Percentiles rank a stretch among this genome's conserved stretches.
Conservation (phyloP, 2,113 vertebrate genomes). For the Regulus satrapa region DNA sequence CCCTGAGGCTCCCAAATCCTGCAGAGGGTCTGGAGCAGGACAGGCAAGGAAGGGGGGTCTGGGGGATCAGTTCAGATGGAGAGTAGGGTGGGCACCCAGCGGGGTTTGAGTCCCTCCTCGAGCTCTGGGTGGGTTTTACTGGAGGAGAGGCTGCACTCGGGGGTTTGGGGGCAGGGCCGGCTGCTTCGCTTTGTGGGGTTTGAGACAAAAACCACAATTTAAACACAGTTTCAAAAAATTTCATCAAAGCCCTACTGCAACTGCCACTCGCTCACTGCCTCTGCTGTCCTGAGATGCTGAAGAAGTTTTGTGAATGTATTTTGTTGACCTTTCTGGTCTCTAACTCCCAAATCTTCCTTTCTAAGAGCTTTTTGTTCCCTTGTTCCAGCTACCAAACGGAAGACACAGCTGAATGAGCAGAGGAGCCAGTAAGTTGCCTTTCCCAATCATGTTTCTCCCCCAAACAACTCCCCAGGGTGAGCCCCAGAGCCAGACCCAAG, state of each 20-base stretch:
- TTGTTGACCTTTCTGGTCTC: neutral
- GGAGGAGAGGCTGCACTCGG: neutral
- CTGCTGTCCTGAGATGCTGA: accelerated
- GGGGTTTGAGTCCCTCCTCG: neutral
- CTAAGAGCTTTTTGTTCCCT: neutral
- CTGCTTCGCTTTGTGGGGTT: neutral
- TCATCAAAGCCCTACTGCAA: neutral
- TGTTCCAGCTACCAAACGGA: slow-evolving; percentile 40
- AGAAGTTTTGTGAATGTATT: neutral
- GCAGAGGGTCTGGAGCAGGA: neutral
- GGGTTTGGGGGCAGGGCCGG: neutral
- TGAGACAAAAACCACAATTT: neutral
- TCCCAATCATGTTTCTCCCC: accelerated
- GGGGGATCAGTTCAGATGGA: accelerated
- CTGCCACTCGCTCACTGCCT: accelerated
- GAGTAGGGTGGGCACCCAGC: neutral
- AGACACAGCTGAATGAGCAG: neutral
- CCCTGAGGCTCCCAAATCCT: too few species aligned
- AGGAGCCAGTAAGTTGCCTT: slow-evolving; percentile 62
- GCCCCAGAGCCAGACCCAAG: neutral
- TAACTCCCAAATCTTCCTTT: neutral
- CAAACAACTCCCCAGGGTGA: accelerated
- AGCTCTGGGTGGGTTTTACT: neutral
- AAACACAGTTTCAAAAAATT: neutral
- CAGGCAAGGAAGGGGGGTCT: neutral